Conservation (phyloP, 2,113 vertebrate species). For the Laterallus jamaicensis region DNA sequence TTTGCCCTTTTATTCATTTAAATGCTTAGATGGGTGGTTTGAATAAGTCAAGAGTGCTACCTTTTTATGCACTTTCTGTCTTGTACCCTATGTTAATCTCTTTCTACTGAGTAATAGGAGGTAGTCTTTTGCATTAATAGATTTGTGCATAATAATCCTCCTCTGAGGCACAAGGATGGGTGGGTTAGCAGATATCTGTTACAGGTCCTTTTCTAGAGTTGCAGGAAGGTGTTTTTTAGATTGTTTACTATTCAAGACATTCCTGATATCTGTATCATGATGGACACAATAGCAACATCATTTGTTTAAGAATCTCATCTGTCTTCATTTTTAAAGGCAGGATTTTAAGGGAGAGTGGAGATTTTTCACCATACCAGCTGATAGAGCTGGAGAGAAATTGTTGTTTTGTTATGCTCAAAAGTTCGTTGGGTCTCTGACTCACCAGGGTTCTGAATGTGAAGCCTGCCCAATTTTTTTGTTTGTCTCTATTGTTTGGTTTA, state of each 20-base stretch:
- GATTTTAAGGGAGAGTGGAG: neutral
- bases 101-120: slow-evolving; percentile 10
- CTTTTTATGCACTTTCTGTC: neutral
- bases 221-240: neutral
- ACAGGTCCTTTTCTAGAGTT: neutral
- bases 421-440: neutral
- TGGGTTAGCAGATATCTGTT: neutral
- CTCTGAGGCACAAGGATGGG: neutral
- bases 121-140: neutral
- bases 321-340: neutral
- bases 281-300: neutral
- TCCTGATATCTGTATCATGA: neutral
- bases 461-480: neutral
- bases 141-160: neutral
- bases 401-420: neutral
- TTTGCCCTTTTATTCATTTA: slow-evolving; percentile 6
- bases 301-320: neutral
- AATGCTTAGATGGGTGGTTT: slow-evolving; percentile 41
- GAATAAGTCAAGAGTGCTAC: slow-evolving; percentile 35
- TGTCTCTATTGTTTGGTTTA: neutral
- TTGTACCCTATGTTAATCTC: neutral
- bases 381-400: neutral
- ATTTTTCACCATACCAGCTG: neutral
- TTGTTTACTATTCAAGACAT: neutral
- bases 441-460: neutral